A percentile compares a stretch with the other conserved stretches of the same genome.
Evolutionary conservation across 2,113 vertebrate genomes (phyloP).

Genomic region (Crotalus horridus): DNA sequence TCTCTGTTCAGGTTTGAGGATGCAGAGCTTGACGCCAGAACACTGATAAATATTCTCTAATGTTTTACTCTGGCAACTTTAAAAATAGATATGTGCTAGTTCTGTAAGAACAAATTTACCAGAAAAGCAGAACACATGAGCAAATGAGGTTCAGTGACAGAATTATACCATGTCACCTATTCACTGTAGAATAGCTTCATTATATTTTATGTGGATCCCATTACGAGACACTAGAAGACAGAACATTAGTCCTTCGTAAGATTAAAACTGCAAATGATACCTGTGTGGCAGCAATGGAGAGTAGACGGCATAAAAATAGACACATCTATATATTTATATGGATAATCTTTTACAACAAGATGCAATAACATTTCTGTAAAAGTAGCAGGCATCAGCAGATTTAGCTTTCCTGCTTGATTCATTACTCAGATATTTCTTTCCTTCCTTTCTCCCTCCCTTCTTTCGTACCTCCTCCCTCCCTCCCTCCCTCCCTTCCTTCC

Average conservation of each 20-base stretch:
- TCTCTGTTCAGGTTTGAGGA: neutral
- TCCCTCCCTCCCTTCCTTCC: neutral
- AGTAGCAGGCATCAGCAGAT: neutral
- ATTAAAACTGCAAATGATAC: neutral
- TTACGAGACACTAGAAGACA: neutral
- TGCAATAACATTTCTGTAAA: neutral
- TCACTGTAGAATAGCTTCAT: neutral
- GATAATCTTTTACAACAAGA: neutral
- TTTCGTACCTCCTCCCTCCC: neutral
- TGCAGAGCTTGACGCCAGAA: neutral
- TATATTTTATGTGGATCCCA: neutral
- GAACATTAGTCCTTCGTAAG: neutral
- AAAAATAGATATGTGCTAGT: neutral
- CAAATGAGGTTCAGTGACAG: neutral
- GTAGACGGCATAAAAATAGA: neutral
- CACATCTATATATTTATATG: neutral
- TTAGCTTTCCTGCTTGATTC: neutral
- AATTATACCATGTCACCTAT: neutral
- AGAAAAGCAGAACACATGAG: neutral
- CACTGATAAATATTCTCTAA: neutral
- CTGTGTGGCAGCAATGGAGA: neutral
- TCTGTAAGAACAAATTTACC: neutral
- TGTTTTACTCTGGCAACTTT: neutral
- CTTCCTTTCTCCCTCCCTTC: neutral
- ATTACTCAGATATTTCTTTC: neutral